Conservation (phyloP, 2,113 vertebrate genomes). For the Podarcis muralis region DNA sequence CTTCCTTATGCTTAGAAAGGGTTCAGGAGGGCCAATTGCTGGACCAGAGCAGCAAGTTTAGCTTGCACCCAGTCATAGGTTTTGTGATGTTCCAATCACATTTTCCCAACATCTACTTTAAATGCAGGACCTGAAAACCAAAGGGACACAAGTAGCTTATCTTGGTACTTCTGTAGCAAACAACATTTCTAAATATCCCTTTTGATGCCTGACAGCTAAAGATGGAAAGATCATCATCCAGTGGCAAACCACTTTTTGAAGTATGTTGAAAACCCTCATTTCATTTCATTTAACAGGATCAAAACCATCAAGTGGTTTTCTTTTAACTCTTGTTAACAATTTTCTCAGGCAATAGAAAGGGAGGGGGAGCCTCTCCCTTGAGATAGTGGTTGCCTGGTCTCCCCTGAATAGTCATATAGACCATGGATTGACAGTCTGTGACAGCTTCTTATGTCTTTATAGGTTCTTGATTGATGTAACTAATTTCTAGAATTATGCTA, state of each 20-base stretch:
- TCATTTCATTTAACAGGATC: too few species aligned
- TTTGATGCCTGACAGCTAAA: neutral
- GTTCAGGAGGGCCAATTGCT: neutral
- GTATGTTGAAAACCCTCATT: too few species aligned
- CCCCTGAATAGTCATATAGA: too few species aligned
- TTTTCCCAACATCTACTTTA: neutral
- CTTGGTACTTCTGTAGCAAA: neutral
- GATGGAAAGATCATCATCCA: neutral
- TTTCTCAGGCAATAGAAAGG: too few species aligned
- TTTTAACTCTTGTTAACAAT: neutral
- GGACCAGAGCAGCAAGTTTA: neutral
- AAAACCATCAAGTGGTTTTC: neutral
- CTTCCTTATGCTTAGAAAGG: neutral
- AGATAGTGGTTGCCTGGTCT: neutral
- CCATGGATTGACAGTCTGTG: too few species aligned
- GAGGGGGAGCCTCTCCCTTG: neutral
- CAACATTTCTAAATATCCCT: neutral
- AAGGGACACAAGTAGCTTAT: neutral
- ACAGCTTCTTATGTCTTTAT: too few species aligned
- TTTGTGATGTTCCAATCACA: neutral
- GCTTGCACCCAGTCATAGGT: neutral
- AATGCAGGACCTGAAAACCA: neutral
- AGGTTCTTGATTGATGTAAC: neutral
- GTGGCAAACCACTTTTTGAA: neutral
- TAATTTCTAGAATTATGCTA: slow-evolving; percentile 49